Evolutionary conservation across 2,113 vertebrate genomes (phyloP).

Genomic region (Clarias gariepinus): DNA sequence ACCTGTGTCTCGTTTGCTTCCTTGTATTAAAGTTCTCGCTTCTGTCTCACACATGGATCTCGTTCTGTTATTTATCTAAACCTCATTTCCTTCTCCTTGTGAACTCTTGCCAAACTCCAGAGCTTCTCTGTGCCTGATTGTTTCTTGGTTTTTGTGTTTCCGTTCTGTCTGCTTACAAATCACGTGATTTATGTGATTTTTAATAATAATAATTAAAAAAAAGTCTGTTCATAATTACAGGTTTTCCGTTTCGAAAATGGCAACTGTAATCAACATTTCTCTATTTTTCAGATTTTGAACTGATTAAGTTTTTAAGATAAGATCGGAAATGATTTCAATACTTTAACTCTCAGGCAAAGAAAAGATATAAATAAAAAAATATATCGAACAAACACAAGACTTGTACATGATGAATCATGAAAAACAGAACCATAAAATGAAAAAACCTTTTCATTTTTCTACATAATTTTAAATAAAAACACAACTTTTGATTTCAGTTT

Average conservation of each 20-base stretch:
- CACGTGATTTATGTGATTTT: not conserved
- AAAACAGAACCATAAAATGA: not conserved
- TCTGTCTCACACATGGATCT: not conserved
- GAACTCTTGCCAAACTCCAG: not conserved
- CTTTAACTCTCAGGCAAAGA: not conserved
- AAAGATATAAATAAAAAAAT: not conserved
- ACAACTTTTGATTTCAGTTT: not conserved
- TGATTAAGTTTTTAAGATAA: not conserved
- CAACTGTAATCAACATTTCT: not conserved
- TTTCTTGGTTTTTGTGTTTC: not conserved
- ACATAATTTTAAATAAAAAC: not conserved
- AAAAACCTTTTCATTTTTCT: not conserved
- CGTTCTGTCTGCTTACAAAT: not conserved
- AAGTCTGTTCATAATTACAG: constrained; percentile 1
- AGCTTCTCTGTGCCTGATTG: not conserved
- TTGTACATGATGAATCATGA: not conserved
- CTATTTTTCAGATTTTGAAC: not conserved
- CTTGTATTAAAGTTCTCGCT: too few relatives aligned
- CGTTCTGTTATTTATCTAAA: not conserved
- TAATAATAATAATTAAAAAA: not conserved
- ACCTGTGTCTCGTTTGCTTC: not conserved
- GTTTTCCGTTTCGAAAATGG: not conserved
- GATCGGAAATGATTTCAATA: not conserved
- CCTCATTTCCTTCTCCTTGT: not conserved
- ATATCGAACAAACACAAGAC: not conserved